Base-by-base conservation (phyloP, 2,797 vertebrate genomes). In the Pangasius sanitwongsei region DNA sequence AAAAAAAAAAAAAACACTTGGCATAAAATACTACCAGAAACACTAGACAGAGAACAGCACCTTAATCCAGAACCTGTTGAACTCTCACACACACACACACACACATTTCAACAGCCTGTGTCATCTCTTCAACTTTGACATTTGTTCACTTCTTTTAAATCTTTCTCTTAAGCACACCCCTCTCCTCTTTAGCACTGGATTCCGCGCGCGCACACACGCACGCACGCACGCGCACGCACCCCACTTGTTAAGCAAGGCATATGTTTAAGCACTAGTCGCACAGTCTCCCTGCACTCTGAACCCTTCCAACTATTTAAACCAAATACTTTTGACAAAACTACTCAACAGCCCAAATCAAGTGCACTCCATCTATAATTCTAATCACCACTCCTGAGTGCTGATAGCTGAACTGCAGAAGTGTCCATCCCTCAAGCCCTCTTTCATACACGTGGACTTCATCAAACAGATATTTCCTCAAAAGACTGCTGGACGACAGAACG, bases 401-500 rank as follows among this genome's bases (percentile, higher is more conserved):
- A 86, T 28, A n/a, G 84, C 37, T 63, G 67, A 86, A 37, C n/a
- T 75, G 86, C 48, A 78, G 23, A 87, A 72, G 74, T 15, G 77
- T 81, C 74, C 16, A 6, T 72, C 85, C 81, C 53, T 63, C 15
- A 44, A 75, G 67, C 44, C 37, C 78, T 37, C 65, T 34, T 50
- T 63, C 25, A 55, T 59, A 83, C 72, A 84, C 20, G 55, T 59
- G 78, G 67, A 53, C 82, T 95, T 96, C 93, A 95, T 86, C 70
- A 95, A 95, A 95, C 94, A 91, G 50, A 91, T 93, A 88, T 91
- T 78, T 91, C 93, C 92, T 91, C 89, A 57, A 95, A 95, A 87
- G 84, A 93, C 94, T 94, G 94, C 95, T 93, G 93, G 85, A 94
- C 93, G 93, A 94, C 95, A 94, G 93, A 70, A 87, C 90, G 92